Evolutionary conservation across 2,888 invertebrate species (phyloP), one percentile per base, ranked within the genome.

Genomic region (Drosophila crucigera): DNA sequence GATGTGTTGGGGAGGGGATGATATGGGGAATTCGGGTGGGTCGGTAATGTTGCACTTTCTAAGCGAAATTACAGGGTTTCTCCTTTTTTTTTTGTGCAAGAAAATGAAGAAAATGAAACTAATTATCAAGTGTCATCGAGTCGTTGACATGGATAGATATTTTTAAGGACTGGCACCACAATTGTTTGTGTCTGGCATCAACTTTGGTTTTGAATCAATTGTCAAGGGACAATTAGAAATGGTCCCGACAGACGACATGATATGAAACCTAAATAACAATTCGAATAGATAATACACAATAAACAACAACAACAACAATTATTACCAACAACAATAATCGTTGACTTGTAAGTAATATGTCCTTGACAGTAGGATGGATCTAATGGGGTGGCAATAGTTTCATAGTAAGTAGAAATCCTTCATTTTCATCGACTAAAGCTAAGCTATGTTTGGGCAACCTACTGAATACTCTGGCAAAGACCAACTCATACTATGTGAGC

Each of bases 321-420:
- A 25, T 16, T 10, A 37, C 6, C 30, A 55, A 43, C 14, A 49
- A 25, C 33, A 59, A 49, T 4, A 41, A 28, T 39, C 11, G 28
- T 28, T 37, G 16, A 47, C 9, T 37, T 25, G 19, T 55, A 16
- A 22, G 16, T 25, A 25, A 16, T 25, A 25, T 39, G 55, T 55
- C 28, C 37, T n/a, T 37, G 55, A 39, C 37, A 4, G 28, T 39
- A 28, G 55, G 37, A 56, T 56, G 55, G 28, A 55, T 55, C 39
- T 53, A n/a, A 50, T 31, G 10, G n/a, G n/a, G 30, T 30, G 31
- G 19, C 50, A 19, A 25, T 28, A 19, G 28, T 50, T 47, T 16
- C 16, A 16, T 43, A 11, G 9, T 25, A 25, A 16, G 16, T 25
- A 16, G 47, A 47, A 47, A 16, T 4, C 16, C 25, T 4, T 25